Percentiles rank a stretch among this genome's conserved stretches.
These are phyloP conservation scores for Rhyzopertha dominica DNA, from an alignment of 1,140 invertebrate species.

Conservation along the genomic window DNA sequence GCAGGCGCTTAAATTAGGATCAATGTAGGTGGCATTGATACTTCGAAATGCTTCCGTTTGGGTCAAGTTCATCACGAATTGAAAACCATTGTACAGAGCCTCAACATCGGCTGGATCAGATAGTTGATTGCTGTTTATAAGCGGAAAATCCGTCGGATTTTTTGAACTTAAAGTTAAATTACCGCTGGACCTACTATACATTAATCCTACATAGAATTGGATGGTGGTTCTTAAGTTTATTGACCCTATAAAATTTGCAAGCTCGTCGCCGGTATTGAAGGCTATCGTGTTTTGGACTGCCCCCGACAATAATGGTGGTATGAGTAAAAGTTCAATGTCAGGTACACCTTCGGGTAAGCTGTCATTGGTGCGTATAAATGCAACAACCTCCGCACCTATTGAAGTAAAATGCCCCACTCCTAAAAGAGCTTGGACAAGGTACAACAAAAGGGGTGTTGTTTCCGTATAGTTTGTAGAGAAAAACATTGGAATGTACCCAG, in stretches of 20 bases:
- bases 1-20: slow-evolving; percentile 30
- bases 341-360: neutral
- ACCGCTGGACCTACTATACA: too few species aligned
- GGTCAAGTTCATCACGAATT: slow-evolving; percentile 41
- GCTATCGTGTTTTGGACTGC: too few species aligned
- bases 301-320: too few species aligned
- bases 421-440: slow-evolving; percentile 66
- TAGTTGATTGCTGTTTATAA: too few species aligned
- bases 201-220: too few species aligned
- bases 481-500: slow-evolving; percentile 27
- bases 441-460: slow-evolving; percentile 71
- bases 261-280: too few species aligned
- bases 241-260: too few species aligned
- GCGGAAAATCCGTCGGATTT: too few species aligned
- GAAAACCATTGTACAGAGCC: slow-evolving; percentile 48
- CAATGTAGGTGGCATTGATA: slow-evolving; percentile 43
- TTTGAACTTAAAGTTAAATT: too few species aligned
- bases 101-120: slow-evolving; percentile 49
- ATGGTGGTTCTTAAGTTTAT: too few species aligned
- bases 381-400: slow-evolving; percentile 66
- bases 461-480: slow-evolving; percentile 33
- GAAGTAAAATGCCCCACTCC: slow-evolving; percentile 70
- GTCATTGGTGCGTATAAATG: neutral
- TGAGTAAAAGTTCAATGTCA: neutral
- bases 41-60: slow-evolving; percentile 45